These are phyloP conservation scores for Erythrocebus patas DNA, from an alignment of 2,113 vertebrate species.

Conservation along the genomic window DNA sequence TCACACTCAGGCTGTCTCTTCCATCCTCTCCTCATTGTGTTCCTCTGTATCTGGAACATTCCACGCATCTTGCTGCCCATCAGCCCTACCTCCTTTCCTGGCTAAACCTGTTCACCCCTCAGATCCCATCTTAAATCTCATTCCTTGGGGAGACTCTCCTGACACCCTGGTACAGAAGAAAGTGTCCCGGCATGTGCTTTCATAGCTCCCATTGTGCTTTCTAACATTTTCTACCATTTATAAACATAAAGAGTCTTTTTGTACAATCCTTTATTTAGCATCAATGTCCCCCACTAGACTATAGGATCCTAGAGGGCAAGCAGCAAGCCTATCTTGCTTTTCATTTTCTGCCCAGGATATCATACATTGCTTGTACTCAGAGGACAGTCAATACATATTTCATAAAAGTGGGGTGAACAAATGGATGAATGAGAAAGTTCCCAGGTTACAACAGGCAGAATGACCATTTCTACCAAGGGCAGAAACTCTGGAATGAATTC, in stretches of 20 bases:
- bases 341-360: background rate
- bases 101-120: background rate
- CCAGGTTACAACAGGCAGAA: background rate
- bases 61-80: background rate
- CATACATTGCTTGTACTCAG: background rate
- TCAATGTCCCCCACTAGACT: background rate
- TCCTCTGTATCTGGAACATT: background rate
- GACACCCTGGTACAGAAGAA: background rate
- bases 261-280: background rate
- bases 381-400: background rate
- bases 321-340: background rate
- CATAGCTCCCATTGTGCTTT: background rate
- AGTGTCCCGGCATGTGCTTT: background rate
- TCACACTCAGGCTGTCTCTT: background rate
- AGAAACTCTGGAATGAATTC: background rate
- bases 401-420: background rate
- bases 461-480: background rate
- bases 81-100: background rate
- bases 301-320: background rate
- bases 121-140: background rate
- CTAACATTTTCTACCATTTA: background rate
- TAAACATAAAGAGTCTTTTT: background rate
- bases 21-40: background rate
- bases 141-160: background rate
- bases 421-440: background rate